Base-by-base conservation (phyloP, 2,797 vertebrate genomes). In the Myotis planiceps region DNA sequence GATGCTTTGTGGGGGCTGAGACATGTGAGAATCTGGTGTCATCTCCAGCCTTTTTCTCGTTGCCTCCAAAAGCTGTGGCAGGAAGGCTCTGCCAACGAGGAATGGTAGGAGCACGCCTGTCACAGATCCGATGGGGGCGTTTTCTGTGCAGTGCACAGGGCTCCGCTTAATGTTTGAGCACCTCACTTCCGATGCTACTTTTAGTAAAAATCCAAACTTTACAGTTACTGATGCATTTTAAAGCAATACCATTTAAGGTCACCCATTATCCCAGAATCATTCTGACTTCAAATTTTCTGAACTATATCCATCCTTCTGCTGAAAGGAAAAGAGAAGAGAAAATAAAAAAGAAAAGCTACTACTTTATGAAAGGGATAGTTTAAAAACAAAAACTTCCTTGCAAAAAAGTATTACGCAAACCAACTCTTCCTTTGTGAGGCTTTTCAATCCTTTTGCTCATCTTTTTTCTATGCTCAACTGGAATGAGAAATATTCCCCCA, bases 181-280 rank as follows among this genome's bases (percentile, higher is more conserved):
- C 39, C 27, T 76, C 14, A 60, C 15, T 29, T 14, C 34, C 29
- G 9, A 34, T 74, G 39, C 23, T 47, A 6, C 53, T 49, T 68
- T 89, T 34, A 95, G 39, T 75, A 69, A 87, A 90, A 97, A 75
- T 23, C 74, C 37, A 90, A 84, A 68, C 80, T 69, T 55, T 96
- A 37, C 60, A 66, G 39, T 83, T 84, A 60, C 19, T 93, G 49
- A 81, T 97, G 55, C 16, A 49, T 34, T 45, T 92, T 92, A 82
- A 81, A 88, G 68, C 92, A 90, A 55, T 81, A 16, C n/a, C 55
- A 60, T 83, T 83, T 55, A 84, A 27, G 19, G 53, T 80, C 88
- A 86, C 53, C 29, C 53, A 29, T 69, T 45, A 83, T 71, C n/a
- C 23, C 29, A 87, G 76, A 92, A 84, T 88, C 94, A 88, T 15